phyloP scores from a whole-genome alignment of 2,113 vertebrate genomes.

The Entomyzon cyanotis region DNA sequence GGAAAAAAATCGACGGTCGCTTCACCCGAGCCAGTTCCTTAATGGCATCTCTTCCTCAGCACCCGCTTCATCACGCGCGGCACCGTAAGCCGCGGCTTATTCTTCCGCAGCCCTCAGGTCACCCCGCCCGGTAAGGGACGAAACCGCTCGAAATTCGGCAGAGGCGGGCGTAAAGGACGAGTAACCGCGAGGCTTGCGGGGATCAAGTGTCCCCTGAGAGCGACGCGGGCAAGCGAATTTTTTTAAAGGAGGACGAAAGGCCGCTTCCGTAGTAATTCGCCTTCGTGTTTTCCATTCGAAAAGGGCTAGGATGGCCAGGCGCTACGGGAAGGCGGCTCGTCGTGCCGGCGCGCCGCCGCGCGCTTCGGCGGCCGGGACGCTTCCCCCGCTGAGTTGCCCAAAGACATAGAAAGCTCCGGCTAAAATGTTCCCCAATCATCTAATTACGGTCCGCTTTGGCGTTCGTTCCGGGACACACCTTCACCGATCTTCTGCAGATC shows the following conservation, averaged over 20 bases:
- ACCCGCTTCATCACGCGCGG: background rate
- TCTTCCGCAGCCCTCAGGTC: background rate
- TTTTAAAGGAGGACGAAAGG: background rate
- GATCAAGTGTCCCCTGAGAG: background rate
- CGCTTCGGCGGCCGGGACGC: too few relatives aligned
- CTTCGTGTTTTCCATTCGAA: background rate
- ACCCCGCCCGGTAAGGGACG: background rate
- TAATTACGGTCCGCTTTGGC: background rate
- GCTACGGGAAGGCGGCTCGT: background rate
- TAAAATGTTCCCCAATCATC: background rate
- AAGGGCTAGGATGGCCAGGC: background rate
- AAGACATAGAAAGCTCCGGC: background rate
- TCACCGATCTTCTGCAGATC: background rate
- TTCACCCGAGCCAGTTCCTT: background rate
- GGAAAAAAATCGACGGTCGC: background rate
- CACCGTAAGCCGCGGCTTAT: background rate
- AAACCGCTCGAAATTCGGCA: background rate
- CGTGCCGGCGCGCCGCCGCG: background rate
- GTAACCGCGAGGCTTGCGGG: rapidly evolving
- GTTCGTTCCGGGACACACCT: background rate
- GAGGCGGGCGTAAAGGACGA: background rate
- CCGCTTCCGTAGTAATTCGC: background rate
- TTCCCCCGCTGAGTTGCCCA: background rate
- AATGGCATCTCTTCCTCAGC: background rate
- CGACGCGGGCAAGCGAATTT: background rate